Evolutionary conservation across 2,113 vertebrate genomes (phyloP), one percentile per base, ranked within the genome.

Genomic region (Hirundichthys speculiger): DNA sequence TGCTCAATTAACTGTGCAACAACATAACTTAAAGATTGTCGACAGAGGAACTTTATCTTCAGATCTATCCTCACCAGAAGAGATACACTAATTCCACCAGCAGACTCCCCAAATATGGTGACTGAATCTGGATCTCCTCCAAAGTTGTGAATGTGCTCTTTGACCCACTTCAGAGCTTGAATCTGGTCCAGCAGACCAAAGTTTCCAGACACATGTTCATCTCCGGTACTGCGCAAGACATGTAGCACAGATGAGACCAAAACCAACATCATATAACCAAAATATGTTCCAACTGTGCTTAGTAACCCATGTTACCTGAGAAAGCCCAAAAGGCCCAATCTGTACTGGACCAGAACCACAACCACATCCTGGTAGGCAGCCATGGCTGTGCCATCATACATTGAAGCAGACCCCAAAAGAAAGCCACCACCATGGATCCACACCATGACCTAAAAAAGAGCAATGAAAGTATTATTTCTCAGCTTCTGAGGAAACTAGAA

Each of bases 101-200:
- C 94, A 52, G 96, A 98, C 70, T 95, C 91, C 25, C 96, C 96
- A 83, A 92, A 93, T 25, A 98, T 91, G 10, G 96, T 98, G 18
- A 98, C 94, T 0, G 80, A 93, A 64, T 69, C 73, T 25, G 94
- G 92, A 76, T 97, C 78, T 64, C 96, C 96, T 79, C 95, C 95
- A 77, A 98, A 98, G 75, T 84, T 85, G 19, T 86, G 67, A 34
- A 96, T 96, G 66, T 98, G 95, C 74, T 95, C 85, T 82, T 95
- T 94, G 57, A 95, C 69, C 95, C 95, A 98, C 13, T 1, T 92
- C 62, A 98, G 92, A 2, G 95, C 94, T 4, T 94, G 87, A 10
- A 98, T 60, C 87, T 98, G 96, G 75, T 98, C 96, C 67, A 96
- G 66, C 45, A 94, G 81, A 0, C 94, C 96, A 84, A 91, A 93